Evolutionary conservation across 2,797 vertebrate species (phyloP).

Genomic region (Paramormyrops hopkinsi): DNA sequence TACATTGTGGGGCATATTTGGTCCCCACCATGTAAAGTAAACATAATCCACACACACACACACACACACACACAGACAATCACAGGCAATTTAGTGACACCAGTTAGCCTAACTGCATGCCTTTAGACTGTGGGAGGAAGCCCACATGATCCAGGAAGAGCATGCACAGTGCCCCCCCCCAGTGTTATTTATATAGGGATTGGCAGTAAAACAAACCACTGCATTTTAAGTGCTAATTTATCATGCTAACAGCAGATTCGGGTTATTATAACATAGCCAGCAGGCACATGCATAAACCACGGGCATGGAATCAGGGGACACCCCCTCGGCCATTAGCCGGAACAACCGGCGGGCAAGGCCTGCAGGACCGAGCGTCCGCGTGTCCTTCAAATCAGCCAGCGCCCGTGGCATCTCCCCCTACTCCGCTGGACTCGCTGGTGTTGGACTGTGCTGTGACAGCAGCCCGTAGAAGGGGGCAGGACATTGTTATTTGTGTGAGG

Average conservation of each 20-base stretch:
- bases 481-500: background rate
- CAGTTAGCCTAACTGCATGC: background rate
- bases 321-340: background rate
- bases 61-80: background rate
- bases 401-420: conserved; percentile 28
- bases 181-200: background rate
- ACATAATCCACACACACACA: background rate
- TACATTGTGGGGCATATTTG: background rate
- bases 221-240: background rate
- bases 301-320: background rate
- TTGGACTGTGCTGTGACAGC: conserved; percentile 33
- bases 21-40: background rate
- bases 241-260: background rate
- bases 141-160: conserved; percentile 35
- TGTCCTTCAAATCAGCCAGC: background rate
- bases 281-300: too few relatives aligned
- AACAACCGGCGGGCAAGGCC: background rate
- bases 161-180: background rate
- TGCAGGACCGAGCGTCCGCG: background rate
- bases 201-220: background rate
- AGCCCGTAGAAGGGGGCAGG: background rate
- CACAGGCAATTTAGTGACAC: background rate
- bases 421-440: conserved; percentile 36
- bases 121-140: background rate
- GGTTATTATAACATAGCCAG: background rate